Evolutionary conservation across 2,113 vertebrate genomes (phyloP).

Genomic region (Leptosomus discolor): DNA sequence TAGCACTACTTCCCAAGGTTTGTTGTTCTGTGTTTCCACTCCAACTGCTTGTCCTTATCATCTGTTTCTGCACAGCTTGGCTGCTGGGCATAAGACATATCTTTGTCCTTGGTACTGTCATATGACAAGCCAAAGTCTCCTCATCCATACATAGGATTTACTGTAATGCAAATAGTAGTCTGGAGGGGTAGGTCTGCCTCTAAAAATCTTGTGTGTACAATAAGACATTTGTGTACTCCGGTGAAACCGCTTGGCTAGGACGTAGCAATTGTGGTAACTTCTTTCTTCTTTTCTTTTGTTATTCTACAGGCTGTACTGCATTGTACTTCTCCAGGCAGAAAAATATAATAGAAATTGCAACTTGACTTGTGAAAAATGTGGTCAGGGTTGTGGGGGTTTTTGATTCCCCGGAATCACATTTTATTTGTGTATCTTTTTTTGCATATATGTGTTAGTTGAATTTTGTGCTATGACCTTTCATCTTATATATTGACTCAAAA

Average conservation of each 20-base stretch:
- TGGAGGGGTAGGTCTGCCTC: not conserved
- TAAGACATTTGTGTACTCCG: accelerated
- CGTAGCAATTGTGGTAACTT: not conserved
- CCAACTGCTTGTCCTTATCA: accelerated
- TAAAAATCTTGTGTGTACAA: not conserved
- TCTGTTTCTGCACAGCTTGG: not conserved
- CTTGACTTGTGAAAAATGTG: not conserved
- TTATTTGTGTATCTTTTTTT: not conserved
- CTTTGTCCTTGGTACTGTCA: not conserved
- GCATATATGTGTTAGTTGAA: not conserved
- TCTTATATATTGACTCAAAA: not conserved
- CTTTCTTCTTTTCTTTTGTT: not conserved
- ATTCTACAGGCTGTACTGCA: not conserved
- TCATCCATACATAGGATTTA: not conserved
- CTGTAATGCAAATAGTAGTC: not conserved
- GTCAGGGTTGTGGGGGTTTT: not conserved
- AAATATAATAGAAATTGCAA: not conserved
- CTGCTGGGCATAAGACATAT: not conserved
- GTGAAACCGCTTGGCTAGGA: not conserved
- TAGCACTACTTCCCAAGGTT: not conserved
- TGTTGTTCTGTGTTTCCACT: not conserved
- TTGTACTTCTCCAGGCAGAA: not conserved
- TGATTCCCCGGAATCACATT: not conserved
- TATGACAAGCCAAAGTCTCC: not conserved
- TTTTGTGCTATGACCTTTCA: not conserved